phyloP scores from a whole-genome alignment of 2,888 invertebrate genomes.

The Coelopa pilipes region DNA sequence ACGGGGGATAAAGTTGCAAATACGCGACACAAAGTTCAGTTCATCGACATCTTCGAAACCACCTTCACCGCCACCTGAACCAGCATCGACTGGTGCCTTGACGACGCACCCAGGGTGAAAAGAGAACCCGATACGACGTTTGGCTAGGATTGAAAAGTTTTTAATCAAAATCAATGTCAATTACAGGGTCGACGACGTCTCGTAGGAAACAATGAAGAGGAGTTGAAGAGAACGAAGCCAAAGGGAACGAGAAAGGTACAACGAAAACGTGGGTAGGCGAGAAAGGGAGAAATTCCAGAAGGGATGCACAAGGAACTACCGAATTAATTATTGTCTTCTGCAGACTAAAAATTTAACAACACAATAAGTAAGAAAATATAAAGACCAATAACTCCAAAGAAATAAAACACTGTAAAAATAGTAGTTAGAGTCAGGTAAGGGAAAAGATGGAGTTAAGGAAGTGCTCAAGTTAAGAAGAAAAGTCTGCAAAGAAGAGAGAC shows the following conservation, averaged over 20 bases:
- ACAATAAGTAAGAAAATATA: neutral
- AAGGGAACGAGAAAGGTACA: conserved; percentile 17
- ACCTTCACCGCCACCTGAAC: neutral
- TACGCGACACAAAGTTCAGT: neutral
- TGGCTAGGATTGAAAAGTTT: conserved; percentile 43
- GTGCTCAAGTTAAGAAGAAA: neutral
- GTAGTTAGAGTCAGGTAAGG: no score
- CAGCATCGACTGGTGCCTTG: neutral
- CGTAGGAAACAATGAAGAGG: no score
- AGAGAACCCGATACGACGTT: no score
- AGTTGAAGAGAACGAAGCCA: no score
- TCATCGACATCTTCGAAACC: neutral
- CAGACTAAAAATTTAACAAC: neutral
- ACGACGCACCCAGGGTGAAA: no score
- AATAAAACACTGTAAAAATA: neutral
- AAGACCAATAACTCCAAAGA: neutral
- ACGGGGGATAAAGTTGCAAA: neutral
- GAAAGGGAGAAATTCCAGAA: conserved; percentile 3
- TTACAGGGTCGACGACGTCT: conserved; percentile 38
- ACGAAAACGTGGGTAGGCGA: conserved; percentile 38
- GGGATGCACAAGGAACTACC: neutral
- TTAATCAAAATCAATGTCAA: conserved; percentile 56
- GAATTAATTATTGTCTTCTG: conserved; percentile 2
- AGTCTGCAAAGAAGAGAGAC: neutral
- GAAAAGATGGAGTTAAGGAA: neutral